Evolutionary conservation across 1,140 invertebrate species (phyloP), one percentile per base, ranked within the genome.

Genomic region (Bombus affinis): DNA sequence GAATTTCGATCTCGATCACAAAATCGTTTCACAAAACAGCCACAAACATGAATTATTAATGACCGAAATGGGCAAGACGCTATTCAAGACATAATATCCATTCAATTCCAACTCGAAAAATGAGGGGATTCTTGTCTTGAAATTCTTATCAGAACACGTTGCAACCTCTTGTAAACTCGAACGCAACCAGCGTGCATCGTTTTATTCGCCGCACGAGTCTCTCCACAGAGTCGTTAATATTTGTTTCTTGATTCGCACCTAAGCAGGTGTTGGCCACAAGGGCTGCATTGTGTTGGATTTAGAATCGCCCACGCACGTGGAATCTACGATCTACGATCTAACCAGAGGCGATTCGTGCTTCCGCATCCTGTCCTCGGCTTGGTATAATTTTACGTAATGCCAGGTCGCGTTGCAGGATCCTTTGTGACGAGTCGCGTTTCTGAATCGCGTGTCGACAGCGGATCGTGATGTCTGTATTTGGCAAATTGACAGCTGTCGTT

Each of bases 361-460:
- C 83, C 76, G 89, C 89, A 90, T 90, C 44, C 75, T 66, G 78
- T 81, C 25, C 15, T 13, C 37, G 57, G 89, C 88, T 90, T 15
- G 83, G 88, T 76, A 90, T 90, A 90, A 90, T 90, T 90, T 90
- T 79, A 82, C 82, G 88, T 78, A 87, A 90, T 65, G 42, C 22
- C 66, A 71, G 53, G 44, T 39, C 44, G 62, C 44, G 32, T 18
- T 62, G 15, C 70, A 57, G 25, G 57, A 79, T 73, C 75, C 53
- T 42, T 84, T 84, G 75, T 79, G 15, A 22, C 22, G n/a, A 15
- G 25, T 53, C 53, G 37, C 32, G 39, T 76, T 68, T 68, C 2
- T 28, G 13, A 13, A 70, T 22, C 15, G 47, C 32, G 73, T n/a
- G 71, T 68, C 71, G 78, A 47, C 42, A 12, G 37, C 4, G 6